A percentile compares a stretch with the other conserved stretches of the same genome.
Evolutionary conservation across 2,113 vertebrate species (phyloP).

Genomic region (Sinocyclocheilus anshuiensis): DNA sequence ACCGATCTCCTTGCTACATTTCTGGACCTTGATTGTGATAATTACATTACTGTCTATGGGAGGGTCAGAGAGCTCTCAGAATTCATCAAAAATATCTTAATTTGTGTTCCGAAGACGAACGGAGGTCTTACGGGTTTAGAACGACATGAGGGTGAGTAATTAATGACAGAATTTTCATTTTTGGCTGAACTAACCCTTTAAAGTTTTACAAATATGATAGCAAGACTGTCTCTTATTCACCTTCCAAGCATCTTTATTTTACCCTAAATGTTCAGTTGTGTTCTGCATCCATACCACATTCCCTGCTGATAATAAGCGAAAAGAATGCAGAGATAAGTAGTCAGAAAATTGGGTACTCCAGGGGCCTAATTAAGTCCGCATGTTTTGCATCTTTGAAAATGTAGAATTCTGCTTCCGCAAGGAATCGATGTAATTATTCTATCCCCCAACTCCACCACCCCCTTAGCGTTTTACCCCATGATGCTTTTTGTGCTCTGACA

Average conservation of each 20-base stretch:
- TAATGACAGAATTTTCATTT: too few relatives aligned
- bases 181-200: too few relatives aligned
- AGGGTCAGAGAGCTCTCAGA: too few relatives aligned
- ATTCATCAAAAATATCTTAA: too few relatives aligned
- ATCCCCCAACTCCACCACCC: background rate
- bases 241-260: background rate
- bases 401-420: slow-evolving; percentile 52
- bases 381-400: slow-evolving; percentile 45
- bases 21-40: too few relatives aligned
- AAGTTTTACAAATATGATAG: background rate
- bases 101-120: too few relatives aligned
- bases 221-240: background rate
- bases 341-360: slow-evolving; percentile 47
- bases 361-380: slow-evolving; percentile 60
- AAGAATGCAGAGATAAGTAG: slow-evolving; percentile 30
- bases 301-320: slow-evolving; percentile 32
- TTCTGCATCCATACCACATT: background rate
- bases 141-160: too few relatives aligned
- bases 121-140: too few relatives aligned
- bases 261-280: background rate
- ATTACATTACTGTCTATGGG: too few relatives aligned
- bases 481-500: slow-evolving; percentile 9
- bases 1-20: too few relatives aligned
- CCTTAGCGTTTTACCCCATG: background rate
- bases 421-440: slow-evolving; percentile 53